These are phyloP conservation scores for Crotophaga sulcirostris DNA, from an alignment of 2,113 vertebrate species.

Conservation along the genomic window DNA sequence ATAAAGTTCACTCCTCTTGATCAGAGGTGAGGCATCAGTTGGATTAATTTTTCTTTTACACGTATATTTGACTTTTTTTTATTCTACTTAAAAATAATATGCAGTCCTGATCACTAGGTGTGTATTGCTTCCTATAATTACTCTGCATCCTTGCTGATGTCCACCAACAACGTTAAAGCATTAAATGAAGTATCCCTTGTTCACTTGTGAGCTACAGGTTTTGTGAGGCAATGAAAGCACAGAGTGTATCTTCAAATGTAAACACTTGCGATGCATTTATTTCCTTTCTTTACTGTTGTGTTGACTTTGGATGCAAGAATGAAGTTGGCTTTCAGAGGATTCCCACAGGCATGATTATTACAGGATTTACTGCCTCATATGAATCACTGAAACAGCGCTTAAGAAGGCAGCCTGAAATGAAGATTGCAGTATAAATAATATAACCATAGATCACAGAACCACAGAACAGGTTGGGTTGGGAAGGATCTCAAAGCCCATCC, in stretches of 20 bases:
- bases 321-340: conserved; percentile 13
- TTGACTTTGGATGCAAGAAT: neutral
- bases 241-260: neutral
- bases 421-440: neutral
- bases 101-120: neutral
- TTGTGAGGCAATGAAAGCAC: neutral
- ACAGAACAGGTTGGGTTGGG: no score
- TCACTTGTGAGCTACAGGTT: neutral
- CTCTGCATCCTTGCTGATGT: neutral
- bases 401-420: conserved; percentile 7
- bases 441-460: neutral
- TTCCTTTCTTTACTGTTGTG: neutral
- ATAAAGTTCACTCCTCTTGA: neutral
- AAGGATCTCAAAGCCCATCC: no score
- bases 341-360: neutral
- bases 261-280: neutral
- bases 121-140: neutral
- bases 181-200: neutral
- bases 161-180: neutral
- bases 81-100: neutral
- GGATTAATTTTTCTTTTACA: neutral
- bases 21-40: neutral
- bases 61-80: neutral
- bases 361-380: neutral
- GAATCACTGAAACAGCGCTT: conserved; percentile 15